These are phyloP conservation scores for Rhopilema esculentum DNA, from an alignment of 30 jellyfish, hydroid and myxozoan genomes.

Conservation along the genomic window DNA sequence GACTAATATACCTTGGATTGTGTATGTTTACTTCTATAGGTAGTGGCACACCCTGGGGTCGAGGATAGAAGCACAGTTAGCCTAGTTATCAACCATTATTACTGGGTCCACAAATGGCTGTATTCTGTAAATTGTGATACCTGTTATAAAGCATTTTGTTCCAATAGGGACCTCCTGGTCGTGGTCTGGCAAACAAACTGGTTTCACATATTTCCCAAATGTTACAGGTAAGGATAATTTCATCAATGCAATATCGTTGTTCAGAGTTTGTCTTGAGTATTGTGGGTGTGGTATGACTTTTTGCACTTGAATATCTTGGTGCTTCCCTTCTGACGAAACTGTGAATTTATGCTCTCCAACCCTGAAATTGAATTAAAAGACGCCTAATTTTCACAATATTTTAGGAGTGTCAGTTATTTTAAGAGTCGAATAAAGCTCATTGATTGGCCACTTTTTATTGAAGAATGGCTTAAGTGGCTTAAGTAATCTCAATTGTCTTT, in stretches of 20 bases:
- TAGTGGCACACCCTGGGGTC: too few species aligned
- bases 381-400: too few species aligned
- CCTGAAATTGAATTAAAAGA: constrained; percentile 6
- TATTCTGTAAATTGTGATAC: constrained; percentile 16
- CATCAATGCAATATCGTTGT: constrained; percentile 86
- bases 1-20: too few species aligned
- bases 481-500: too few species aligned
- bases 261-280: constrained; percentile 51
- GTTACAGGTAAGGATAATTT: constrained; percentile 75
- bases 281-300: constrained; percentile 67
- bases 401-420: too few species aligned
- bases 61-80: too few species aligned
- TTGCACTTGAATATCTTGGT: constrained; percentile 63
- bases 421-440: too few species aligned
- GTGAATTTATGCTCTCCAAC: constrained; percentile 54
- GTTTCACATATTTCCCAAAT: constrained; percentile 58
- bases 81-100: too few species aligned
- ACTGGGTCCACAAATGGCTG: neutral
- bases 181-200: constrained; percentile 89
- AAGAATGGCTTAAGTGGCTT: too few species aligned
- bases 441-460: too few species aligned
- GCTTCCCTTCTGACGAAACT: constrained; percentile 41
- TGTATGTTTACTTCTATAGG: too few species aligned
- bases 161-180: constrained; percentile 80
- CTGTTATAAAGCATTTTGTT: constrained; percentile 88